phyloP scores from a whole-genome alignment of 2,797 vertebrate species.

The Cynodonichthys magdalenae region DNA sequence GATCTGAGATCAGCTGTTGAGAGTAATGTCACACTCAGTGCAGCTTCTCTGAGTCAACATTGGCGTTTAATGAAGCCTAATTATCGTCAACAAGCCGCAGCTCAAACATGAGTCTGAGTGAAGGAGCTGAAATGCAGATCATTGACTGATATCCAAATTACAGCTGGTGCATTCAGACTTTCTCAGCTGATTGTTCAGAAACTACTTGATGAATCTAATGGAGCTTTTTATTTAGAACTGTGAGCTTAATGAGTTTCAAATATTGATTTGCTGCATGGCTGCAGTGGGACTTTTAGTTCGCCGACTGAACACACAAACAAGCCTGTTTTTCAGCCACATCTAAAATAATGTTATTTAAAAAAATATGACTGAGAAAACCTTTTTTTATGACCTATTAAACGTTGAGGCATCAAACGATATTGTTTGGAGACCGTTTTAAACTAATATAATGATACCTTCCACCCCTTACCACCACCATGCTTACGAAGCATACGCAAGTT shows the following conservation, averaged over 20 bases:
- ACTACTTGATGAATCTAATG: constrained; percentile 6
- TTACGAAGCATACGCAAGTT: no score
- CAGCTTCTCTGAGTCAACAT: constrained; percentile 2
- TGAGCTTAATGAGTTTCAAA: constrained; percentile 10
- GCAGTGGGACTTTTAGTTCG: neutral
- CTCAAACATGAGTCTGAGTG: constrained; percentile 11
- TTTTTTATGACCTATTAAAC: no score
- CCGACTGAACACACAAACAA: neutral
- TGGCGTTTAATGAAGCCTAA: constrained; percentile 14
- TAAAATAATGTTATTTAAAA: neutral
- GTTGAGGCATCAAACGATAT: no score
- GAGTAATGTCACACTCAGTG: neutral
- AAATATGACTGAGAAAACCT: neutral
- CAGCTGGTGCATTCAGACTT: neutral
- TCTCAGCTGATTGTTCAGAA: neutral
- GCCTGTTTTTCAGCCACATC: neutral
- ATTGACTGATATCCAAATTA: constrained; percentile 13
- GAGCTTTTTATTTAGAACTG: neutral
- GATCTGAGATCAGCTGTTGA: neutral
- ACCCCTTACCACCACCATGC: no score
- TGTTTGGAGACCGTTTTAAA: no score
- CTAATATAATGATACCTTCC: no score
- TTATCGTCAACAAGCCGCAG: constrained; percentile 9
- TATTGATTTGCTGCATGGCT: constrained; percentile 6
- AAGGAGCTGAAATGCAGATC: neutral